Evolutionary conservation across 1,140 invertebrate species (phyloP), one percentile per base, ranked within the genome.

Genomic region (Oncopeltus fasciatus): DNA sequence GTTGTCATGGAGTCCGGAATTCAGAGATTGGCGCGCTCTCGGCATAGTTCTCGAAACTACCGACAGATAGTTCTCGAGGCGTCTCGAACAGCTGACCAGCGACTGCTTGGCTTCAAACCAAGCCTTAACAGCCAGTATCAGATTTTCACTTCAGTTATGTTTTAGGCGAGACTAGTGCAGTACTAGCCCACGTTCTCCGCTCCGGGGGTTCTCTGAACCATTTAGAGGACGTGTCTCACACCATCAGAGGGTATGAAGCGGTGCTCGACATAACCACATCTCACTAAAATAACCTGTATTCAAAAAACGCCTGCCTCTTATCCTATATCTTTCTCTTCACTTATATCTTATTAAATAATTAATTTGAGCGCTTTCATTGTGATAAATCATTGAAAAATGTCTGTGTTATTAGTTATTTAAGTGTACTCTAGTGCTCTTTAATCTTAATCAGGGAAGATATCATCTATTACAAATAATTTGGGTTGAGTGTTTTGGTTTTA

Each of bases 401-500:
- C 44, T 11, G 18, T 47, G 18, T n/a, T 47, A 47, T 47, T 47
- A 47, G 11, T n/a, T 47, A 18, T n/a, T 47, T 11, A 20, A 47
- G 18, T n/a, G 44, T 38, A 38, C 31, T 38, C 5, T 38, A 47
- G 44, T 47, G 44, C 18, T 47, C 44, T 47, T 4, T 47, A 47
- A 47, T 47, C 44, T 11, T 8, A n/a, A n/a, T n/a, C n/a, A n/a
- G 44, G 18, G 18, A 20, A 47, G 11, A 47, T 47, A 11, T 47
- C 44, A 18, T n/a, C 4, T 38, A 38, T 38, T 38, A 38, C 31
- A 38, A 38, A 14, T 38, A 57, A 29, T 57, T 31, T 28, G 56
- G 56, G 26, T 57, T 31, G 28, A 57, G 56, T 57, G 56, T 57
- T 57, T 57, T 57, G n/a, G 20, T 56, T 27, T 57, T 24, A 20